These are phyloP conservation scores for Megaceryle torquata DNA, from an alignment of 2,113 vertebrate species.

Conservation along the genomic window DNA sequence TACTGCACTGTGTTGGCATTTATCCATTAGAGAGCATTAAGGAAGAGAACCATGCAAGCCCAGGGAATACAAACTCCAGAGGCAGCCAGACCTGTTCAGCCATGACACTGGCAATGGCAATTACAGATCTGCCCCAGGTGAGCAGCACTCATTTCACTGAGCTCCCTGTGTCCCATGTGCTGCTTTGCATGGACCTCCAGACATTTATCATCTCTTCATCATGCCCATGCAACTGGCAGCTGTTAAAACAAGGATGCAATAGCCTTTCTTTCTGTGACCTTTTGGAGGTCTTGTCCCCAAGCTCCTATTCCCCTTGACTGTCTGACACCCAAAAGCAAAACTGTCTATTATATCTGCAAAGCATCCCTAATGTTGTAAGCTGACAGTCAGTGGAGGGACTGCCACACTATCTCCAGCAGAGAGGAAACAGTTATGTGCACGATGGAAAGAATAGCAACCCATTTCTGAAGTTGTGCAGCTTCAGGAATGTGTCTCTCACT, in stretches of 20 bases:
- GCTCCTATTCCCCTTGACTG: background rate
- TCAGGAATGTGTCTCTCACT: background rate
- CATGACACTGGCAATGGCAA: background rate
- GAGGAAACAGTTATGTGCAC: background rate
- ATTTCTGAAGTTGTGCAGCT: background rate
- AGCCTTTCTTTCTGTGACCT: background rate
- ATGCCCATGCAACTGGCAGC: background rate
- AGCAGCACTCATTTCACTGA: background rate
- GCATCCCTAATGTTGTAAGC: background rate
- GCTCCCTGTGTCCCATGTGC: accelerated
- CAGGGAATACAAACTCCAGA: background rate
- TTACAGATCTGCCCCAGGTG: background rate
- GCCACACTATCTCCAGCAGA: background rate
- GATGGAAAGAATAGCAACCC: background rate
- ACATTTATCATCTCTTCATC: background rate
- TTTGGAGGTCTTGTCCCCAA: background rate
- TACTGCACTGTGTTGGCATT: background rate
- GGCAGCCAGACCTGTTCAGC: background rate
- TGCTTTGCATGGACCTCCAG: background rate
- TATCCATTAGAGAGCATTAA: background rate
- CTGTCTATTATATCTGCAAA: background rate
- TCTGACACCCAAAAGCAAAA: background rate
- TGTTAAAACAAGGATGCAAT: background rate
- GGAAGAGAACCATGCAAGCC: background rate
- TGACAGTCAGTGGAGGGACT: background rate